Conservation (phyloP, 2,797 vertebrate species). For the Pyrocephalus nanus region DNA sequence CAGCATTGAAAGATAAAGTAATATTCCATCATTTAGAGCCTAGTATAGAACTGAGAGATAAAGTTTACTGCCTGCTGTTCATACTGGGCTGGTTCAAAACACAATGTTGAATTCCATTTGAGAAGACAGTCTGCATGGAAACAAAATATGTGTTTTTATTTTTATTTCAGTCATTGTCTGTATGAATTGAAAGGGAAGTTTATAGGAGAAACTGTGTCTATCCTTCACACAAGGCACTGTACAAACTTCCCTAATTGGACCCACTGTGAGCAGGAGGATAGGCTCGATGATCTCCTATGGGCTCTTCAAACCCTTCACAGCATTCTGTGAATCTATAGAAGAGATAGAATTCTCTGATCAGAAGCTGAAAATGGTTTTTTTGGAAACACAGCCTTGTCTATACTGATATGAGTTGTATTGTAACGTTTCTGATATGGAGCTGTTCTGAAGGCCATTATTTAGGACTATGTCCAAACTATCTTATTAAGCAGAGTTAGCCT, state of each 20-base stretch:
- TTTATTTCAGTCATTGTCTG: background rate
- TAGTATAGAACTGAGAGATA: background rate
- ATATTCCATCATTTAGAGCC: background rate
- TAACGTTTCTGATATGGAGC: background rate
- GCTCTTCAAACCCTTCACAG: background rate
- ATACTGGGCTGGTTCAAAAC: background rate
- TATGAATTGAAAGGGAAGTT: background rate
- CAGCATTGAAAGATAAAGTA: background rate
- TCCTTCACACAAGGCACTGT: background rate
- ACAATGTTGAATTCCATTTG: background rate
- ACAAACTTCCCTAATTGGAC: background rate
- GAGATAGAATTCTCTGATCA: background rate
- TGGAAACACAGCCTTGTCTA: background rate
- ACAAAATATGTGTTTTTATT: background rate
- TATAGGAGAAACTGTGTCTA: background rate
- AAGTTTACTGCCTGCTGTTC: background rate
- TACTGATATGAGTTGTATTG: background rate
- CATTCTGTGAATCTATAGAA: background rate
- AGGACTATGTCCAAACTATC: background rate
- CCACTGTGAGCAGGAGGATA: background rate
- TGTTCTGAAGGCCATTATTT: background rate
- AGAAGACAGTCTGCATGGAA: background rate
- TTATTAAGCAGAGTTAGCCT: background rate
- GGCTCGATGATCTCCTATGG: background rate
- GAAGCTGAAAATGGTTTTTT: background rate